Conservation (phyloP, 1,140 invertebrate species). For the Odontomachus brunneus region DNA sequence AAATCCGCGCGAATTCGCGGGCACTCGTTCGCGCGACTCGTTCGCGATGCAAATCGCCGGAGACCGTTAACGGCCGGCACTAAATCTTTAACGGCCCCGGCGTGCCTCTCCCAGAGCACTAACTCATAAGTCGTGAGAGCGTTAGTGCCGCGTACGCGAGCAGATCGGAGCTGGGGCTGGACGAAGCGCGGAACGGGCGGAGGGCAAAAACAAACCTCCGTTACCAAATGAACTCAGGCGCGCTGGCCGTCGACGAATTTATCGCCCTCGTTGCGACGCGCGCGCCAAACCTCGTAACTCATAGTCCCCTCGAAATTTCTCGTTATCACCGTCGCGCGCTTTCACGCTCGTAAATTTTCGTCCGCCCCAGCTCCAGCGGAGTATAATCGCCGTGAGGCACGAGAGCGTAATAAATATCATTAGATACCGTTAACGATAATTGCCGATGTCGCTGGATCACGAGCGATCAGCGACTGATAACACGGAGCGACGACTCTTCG, state of each 20-base stretch:
- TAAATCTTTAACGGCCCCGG: slow-evolving; percentile 74
- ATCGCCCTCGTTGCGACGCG: slow-evolving; percentile 50
- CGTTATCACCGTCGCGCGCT: slow-evolving; percentile 45
- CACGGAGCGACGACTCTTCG: background rate
- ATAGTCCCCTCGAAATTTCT: slow-evolving; percentile 49
- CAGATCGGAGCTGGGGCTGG: slow-evolving; percentile 36
- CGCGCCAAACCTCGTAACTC: slow-evolving; percentile 35
- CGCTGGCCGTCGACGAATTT: slow-evolving; percentile 63
- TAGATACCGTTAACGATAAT: slow-evolving; percentile 49
- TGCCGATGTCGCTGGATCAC: slow-evolving; percentile 40
- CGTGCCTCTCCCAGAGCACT: slow-evolving; percentile 70
- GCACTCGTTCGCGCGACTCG: slow-evolving; percentile 37
- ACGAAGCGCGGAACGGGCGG: no score
- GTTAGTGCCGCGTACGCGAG: slow-evolving; percentile 62
- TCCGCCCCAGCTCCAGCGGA: slow-evolving; percentile 6
- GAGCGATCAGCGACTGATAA: slow-evolving; percentile 36
- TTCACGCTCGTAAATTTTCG: slow-evolving; percentile 51
- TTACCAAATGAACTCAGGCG: slow-evolving; percentile 69
- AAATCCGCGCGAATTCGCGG: slow-evolving; percentile 49
- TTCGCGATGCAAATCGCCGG: slow-evolving; percentile 66
- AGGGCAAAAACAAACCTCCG: slow-evolving; percentile 71
- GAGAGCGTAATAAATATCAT: slow-evolving; percentile 50
- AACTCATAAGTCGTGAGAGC: slow-evolving; percentile 74
- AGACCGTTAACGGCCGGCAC: slow-evolving; percentile 74
- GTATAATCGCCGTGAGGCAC: slow-evolving; percentile 44